Evolutionary conservation across 2,797 vertebrate species (phyloP), one percentile per base, ranked within the genome.

Genomic region (Alosa sapidissima): DNA sequence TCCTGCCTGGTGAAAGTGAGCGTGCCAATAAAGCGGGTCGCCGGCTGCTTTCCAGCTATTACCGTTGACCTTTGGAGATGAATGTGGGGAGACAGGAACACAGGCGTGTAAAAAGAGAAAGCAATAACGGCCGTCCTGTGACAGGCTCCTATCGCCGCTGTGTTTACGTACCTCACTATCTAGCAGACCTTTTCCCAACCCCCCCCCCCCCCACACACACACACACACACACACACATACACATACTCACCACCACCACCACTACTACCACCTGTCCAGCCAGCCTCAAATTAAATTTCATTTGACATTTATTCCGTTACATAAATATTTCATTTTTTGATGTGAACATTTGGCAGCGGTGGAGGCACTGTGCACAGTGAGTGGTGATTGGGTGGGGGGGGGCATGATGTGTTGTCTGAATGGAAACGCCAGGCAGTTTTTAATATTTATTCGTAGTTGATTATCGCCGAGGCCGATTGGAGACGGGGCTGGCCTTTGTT

Each of bases 381-480:
- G 68, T 36, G 68, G 13, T 16, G 6, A n/a, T 75, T 33, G 7
- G 85, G 51, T 13, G 51, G 51, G 13, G 2, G 51, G 51, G 51
- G 51, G 51, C 13, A 41, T 41, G 51, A 52, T 45, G 33, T 33
- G 13, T 41, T 19, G 85, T 84, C 88, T 87, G 54, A 84, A 81
- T 51, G 24, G 19, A 47, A 82, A 48, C 65, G 51, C 65, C 33
- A 90, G 85, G 86, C 88, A 88, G 88, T 87, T 90, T 28, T 91
- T 86, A 81, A 48, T 85, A 51, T 91, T 93, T 95, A 95, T 95
- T 95, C 94, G 93, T 91, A 92, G 93, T 89, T 89, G 91, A 93
- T 94, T 92, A 93, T 94, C 89, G 91, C 86, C 86, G 87, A 85
- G 82, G 88, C 91, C 92, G 91, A 93, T 93, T 94, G 91, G 95